A percentile compares a stretch with the other conserved stretches of the same genome.
phyloP scores from a whole-genome alignment of 35 echinoderm and acorn worm genomes.

The Hemicentrotus pulcherrimus region DNA sequence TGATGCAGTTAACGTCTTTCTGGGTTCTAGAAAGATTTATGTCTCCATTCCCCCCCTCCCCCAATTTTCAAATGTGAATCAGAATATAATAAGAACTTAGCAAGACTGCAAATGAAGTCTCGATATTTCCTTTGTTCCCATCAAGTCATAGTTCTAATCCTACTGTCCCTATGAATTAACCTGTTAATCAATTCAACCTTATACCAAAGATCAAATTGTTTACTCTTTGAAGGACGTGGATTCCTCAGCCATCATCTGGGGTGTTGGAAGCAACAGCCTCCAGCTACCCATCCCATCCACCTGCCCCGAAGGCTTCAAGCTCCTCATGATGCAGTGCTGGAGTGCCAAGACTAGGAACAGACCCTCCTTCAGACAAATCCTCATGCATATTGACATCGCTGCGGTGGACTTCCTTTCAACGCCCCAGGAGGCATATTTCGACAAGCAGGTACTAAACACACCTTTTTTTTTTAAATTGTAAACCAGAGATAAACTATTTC shows the following conservation, averaged over 20 bases:
- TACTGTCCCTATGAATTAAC: neutral
- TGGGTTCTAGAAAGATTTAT: no score
- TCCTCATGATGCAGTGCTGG: slow-evolving; percentile 96
- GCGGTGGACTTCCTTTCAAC: slow-evolving; percentile 96
- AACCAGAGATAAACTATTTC: no score
- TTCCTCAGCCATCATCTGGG: slow-evolving; percentile 99
- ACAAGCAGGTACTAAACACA: slow-evolving; percentile 86
- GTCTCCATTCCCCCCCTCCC: no score
- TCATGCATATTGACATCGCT: slow-evolving; percentile 98
- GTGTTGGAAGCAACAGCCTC: slow-evolving; percentile 97
- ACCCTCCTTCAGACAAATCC: slow-evolving; percentile 92
- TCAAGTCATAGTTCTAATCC: no score
- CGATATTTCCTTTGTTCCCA: neutral
- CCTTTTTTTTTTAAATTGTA: no score
- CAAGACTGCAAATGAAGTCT: neutral
- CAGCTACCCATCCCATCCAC: slow-evolving; percentile 95
- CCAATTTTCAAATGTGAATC: no score
- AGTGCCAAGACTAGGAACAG: slow-evolving; percentile 95
- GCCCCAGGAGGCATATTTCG: slow-evolving; percentile 97
- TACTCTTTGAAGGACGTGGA: slow-evolving; percentile 83
- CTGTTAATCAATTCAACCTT: neutral
- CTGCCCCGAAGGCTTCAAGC: slow-evolving; percentile 97
- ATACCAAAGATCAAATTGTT: neutral
- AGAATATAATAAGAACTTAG: neutral
- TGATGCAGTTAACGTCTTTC: neutral